phyloP scores from a whole-genome alignment of 2,797 vertebrate genomes.

The Amphiprion clarkii region DNA sequence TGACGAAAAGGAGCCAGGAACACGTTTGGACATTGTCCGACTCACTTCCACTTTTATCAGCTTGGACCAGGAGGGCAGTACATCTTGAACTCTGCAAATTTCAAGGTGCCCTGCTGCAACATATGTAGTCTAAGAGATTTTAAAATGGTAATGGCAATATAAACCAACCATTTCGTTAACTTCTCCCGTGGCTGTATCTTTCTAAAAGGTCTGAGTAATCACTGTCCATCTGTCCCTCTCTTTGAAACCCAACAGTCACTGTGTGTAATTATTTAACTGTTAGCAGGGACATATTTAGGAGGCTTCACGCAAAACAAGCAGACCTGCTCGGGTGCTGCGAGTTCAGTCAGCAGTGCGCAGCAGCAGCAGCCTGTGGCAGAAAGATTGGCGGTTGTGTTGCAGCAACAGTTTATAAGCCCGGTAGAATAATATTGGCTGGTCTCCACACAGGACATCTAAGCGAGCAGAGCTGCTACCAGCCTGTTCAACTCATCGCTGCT shows the following conservation, averaged over 20 bases:
- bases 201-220: slow-evolving; percentile 36
- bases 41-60: slow-evolving; percentile 25
- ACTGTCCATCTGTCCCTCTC: slow-evolving; percentile 44
- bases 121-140: slow-evolving; percentile 29
- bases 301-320: slow-evolving; percentile 43
- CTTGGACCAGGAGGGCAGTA: not conserved
- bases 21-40: slow-evolving; percentile 15
- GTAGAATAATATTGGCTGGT: slow-evolving; percentile 51
- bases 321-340: slow-evolving; percentile 9
- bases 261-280: slow-evolving; percentile 40
- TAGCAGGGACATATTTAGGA: slow-evolving; percentile 44
- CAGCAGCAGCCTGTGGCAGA: slow-evolving; percentile 35
- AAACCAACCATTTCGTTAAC: slow-evolving; percentile 28
- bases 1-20: slow-evolving; percentile 24
- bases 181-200: slow-evolving; percentile 23
- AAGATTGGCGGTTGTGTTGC: slow-evolving; percentile 35
- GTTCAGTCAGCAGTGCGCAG: slow-evolving; percentile 22
- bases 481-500: slow-evolving; percentile 33
- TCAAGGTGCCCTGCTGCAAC: not conserved
- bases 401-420: slow-evolving; percentile 41
- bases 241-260: slow-evolving; percentile 25
- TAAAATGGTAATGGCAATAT: slow-evolving; percentile 8
- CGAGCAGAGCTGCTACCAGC: slow-evolving; percentile 32
- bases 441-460: slow-evolving; percentile 46
- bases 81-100: slow-evolving; percentile 5